Conservation (phyloP, 1,140 invertebrate species). For the Nebria ingens region DNA sequence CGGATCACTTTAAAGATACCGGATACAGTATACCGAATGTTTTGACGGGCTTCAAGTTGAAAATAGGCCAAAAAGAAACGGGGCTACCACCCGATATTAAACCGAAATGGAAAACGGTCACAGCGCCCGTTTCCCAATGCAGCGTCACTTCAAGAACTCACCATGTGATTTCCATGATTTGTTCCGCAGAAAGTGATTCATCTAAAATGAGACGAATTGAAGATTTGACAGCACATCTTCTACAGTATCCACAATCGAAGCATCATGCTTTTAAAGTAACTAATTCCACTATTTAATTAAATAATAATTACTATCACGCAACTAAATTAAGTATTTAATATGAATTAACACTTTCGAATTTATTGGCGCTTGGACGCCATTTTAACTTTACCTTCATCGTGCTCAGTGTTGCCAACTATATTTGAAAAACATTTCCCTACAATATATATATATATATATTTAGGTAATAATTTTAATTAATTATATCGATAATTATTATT, state of each 20-base stretch:
- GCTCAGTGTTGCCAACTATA: too few relatives aligned
- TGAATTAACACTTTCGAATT: too few relatives aligned
- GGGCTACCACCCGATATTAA: constrained; percentile 13
- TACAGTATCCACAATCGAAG: constrained; percentile 59
- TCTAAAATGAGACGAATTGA: constrained; percentile 50
- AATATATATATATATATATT: too few relatives aligned
- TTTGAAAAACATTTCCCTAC: too few relatives aligned
- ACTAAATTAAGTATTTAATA: too few relatives aligned
- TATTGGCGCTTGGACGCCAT: too few relatives aligned
- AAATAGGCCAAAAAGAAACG: constrained; percentile 13
- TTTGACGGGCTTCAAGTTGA: constrained; percentile 18
- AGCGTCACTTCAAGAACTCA: constrained; percentile 53
- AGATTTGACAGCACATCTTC: constrained; percentile 57
- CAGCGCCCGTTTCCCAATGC: constrained; percentile 36
- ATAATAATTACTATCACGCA: too few relatives aligned
- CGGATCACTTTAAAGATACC: neutral
- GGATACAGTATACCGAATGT: constrained; percentile 11
- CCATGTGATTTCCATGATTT: constrained; percentile 53
- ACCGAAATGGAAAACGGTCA: constrained; percentile 27
- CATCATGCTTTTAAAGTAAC: constrained; percentile 57
- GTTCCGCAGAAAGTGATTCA: constrained; percentile 44
- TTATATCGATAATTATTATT: too few relatives aligned
- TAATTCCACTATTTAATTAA: constrained; percentile 11
- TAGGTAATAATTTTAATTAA: too few relatives aligned
- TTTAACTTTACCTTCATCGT: too few relatives aligned